phyloP scores from a whole-genome alignment of 1,140 invertebrate species.

The Drosophila miranda region DNA sequence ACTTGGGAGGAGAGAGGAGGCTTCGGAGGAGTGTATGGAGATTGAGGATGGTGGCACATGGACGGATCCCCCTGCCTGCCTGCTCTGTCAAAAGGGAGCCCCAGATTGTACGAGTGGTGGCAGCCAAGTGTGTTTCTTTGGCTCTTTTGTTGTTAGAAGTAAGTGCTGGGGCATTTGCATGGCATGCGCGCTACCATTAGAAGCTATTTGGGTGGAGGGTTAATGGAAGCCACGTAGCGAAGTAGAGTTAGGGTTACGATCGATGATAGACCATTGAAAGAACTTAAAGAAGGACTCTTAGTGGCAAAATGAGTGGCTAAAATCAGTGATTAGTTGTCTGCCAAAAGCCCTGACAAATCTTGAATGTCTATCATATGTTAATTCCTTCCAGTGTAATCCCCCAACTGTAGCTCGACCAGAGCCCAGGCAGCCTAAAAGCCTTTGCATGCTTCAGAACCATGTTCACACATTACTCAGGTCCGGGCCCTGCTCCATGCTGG shows the following conservation, averaged over 20 bases:
- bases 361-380: too few species aligned
- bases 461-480: constrained; percentile 75
- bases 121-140: constrained; percentile 55
- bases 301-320: constrained; percentile 2
- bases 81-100: constrained; percentile 56
- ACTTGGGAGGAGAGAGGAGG: constrained; percentile 35
- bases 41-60: constrained; percentile 40
- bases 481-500: constrained; percentile 18
- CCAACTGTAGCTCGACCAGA: neutral
- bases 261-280: constrained; percentile 24
- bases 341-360: neutral
- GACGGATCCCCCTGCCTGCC: constrained; percentile 18
- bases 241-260: constrained; percentile 23
- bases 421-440: constrained; percentile 47
- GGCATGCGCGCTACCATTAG: constrained; percentile 77
- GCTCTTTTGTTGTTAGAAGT: constrained; percentile 59
- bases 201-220: constrained; percentile 69
- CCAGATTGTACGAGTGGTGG: constrained; percentile 43
- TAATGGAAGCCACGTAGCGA: constrained; percentile 39
- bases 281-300: neutral
- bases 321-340: constrained; percentile 17
- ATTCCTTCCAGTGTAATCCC: neutral
- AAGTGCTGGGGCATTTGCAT: constrained; percentile 72
- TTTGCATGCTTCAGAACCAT: constrained; percentile 68
- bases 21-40: neutral